These are phyloP conservation scores for Acrobasis consociella DNA, from an alignment of 2,888 invertebrate species.

Conservation along the genomic window DNA sequence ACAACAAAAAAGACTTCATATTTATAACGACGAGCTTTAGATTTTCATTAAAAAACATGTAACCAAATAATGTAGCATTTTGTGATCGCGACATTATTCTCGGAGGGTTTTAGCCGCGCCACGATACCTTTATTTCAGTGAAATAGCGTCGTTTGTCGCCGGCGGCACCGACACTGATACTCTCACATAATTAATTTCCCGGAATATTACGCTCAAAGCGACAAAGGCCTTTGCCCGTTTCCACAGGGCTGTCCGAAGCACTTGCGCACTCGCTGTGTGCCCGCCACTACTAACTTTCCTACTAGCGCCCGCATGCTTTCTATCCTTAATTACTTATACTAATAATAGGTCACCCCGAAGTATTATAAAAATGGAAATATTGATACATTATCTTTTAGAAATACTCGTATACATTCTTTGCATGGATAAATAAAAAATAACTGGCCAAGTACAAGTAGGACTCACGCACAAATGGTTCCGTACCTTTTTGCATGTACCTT, in stretches of 20 bases:
- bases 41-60: too few species aligned
- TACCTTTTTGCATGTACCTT: too few species aligned
- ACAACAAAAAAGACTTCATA: too few species aligned
- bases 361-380: too few species aligned
- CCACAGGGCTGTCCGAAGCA: conserved; percentile 7
- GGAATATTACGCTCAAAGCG: conserved; percentile 17
- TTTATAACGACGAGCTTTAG: too few species aligned
- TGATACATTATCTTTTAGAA: too few species aligned
- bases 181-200: conserved; percentile 13
- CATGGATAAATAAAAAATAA: too few species aligned
- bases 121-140: neutral
- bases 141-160: conserved; percentile 1
- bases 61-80: neutral
- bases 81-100: neutral
- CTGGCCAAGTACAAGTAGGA: too few species aligned
- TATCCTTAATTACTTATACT: neutral
- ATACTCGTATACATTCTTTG: too few species aligned
- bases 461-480: too few species aligned
- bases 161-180: conserved; percentile 6
- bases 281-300: neutral
- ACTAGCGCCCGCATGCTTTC: neutral
- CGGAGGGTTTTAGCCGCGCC: neutral
- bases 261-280: conserved; percentile 4
- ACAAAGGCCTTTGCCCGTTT: neutral
- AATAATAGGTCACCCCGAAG: too few species aligned